Evolutionary conservation across 2,113 vertebrate genomes (phyloP).

Genomic region (Daboia siamensis): DNA sequence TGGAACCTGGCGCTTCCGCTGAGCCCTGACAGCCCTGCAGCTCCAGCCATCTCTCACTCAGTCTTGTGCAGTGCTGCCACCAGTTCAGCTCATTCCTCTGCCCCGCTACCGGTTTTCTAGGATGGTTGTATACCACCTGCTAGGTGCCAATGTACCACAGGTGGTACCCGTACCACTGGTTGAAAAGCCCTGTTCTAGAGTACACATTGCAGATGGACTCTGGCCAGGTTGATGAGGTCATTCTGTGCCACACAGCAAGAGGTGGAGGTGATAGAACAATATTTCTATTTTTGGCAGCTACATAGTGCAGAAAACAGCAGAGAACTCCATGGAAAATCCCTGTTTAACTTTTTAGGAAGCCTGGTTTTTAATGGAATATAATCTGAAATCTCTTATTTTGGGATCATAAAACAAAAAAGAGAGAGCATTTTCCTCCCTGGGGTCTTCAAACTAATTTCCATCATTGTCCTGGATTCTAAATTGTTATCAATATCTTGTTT

Average conservation of each 20-base stretch:
- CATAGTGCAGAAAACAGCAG: not conserved
- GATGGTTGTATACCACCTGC: too few relatives aligned
- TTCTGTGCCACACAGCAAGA: not conserved
- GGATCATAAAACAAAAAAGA: not conserved
- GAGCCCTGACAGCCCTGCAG: too few relatives aligned
- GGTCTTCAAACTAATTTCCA: too few relatives aligned
- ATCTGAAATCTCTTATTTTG: not conserved
- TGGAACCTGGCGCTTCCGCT: too few relatives aligned
- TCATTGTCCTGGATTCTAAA: not conserved
- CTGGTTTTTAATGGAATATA: not conserved
- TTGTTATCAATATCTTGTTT: not conserved
- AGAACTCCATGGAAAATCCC: not conserved
- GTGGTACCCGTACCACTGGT: too few relatives aligned
- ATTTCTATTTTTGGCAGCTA: not conserved
- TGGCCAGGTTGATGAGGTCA: not conserved
- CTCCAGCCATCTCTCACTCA: too few relatives aligned
- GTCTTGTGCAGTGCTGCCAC: too few relatives aligned
- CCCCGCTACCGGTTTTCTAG: too few relatives aligned
- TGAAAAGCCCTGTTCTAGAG: not conserved
- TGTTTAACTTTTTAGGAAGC: not conserved
- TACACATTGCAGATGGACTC: not conserved
- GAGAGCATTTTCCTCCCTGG: not conserved
- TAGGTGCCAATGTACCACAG: too few relatives aligned
- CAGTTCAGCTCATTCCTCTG: too few relatives aligned
- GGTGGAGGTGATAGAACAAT: not conserved